Conservation (phyloP, 2,888 invertebrate species). For the Mesoligia furuncula region DNA sequence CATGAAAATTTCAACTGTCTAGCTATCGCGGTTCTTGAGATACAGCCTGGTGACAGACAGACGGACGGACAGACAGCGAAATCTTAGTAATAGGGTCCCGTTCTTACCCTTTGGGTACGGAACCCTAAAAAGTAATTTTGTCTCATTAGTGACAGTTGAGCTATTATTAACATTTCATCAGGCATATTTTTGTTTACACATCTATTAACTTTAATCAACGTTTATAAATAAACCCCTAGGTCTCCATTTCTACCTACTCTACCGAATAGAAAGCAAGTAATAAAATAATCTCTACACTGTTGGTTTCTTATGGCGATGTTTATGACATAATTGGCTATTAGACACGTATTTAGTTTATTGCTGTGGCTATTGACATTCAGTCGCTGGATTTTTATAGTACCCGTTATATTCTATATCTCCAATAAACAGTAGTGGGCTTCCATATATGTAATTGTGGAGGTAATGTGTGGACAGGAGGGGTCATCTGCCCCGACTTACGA, state of each 20-base stretch:
- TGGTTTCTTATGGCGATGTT: constrained; percentile 63
- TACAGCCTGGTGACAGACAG: too few relatives aligned
- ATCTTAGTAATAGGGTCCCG: too few relatives aligned
- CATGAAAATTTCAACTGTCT: too few relatives aligned
- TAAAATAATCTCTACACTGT: constrained; percentile 66
- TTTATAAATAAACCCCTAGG: background rate
- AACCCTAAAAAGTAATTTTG: too few relatives aligned
- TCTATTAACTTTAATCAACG: background rate
- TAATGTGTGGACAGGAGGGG: background rate
- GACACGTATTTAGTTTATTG: constrained; percentile 67
- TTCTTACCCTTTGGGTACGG: too few relatives aligned
- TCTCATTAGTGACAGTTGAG: too few relatives aligned
- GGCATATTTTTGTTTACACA: background rate
- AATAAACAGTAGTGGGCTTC: constrained; percentile 55
- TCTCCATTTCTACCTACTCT: constrained; percentile 36
- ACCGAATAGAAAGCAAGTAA: constrained; percentile 43
- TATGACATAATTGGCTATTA: constrained; percentile 73
- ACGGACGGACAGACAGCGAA: too few relatives aligned
- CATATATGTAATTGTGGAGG: constrained; percentile 40
- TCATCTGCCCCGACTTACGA: too few relatives aligned
- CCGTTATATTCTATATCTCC: constrained; percentile 45
- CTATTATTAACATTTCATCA: too few relatives aligned
- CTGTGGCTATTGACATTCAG: constrained; percentile 57
- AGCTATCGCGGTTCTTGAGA: too few relatives aligned
- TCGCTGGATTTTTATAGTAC: constrained; percentile 56